Conservation (phyloP, 1,140 invertebrate genomes). For the Dendrolimus kikuchii region DNA sequence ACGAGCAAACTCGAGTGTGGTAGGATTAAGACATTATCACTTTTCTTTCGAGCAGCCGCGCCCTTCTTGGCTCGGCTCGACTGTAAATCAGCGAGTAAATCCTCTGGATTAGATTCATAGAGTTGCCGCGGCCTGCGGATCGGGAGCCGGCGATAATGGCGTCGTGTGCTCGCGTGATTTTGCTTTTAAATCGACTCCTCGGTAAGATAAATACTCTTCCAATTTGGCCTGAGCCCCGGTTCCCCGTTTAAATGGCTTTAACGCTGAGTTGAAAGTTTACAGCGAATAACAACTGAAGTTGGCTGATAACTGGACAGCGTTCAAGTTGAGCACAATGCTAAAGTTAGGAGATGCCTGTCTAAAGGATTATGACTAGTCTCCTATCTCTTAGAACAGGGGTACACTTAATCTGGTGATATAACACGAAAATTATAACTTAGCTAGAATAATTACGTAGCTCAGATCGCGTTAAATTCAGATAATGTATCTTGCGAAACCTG, state of each 20-base stretch:
- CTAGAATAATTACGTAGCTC: too few species aligned
- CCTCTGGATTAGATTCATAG: constrained; percentile 72
- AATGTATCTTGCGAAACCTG: too few species aligned
- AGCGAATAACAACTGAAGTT: constrained; percentile 42
- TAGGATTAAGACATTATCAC: constrained; percentile 74
- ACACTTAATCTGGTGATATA: too few species aligned
- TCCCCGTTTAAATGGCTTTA: constrained; percentile 54
- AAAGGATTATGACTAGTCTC: too few species aligned
- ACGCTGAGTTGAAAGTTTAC: constrained; percentile 43
- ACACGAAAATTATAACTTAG: too few species aligned
- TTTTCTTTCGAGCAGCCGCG: constrained; percentile 68
- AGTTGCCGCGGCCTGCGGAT: constrained; percentile 67
- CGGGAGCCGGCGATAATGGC: constrained; percentile 60
- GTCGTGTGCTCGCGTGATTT: constrained; percentile 66
- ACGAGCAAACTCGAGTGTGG: constrained; percentile 53
- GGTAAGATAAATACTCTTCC: constrained; percentile 62
- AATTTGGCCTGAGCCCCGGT: constrained; percentile 50
- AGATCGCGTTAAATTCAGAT: too few species aligned
- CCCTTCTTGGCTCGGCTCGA: constrained; percentile 49
- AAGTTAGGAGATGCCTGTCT: neutral
- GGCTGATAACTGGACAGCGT: constrained; percentile 42
- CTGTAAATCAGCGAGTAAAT: constrained; percentile 72
- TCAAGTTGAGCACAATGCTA: neutral
- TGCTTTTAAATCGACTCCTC: constrained; percentile 68
- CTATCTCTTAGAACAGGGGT: too few species aligned